phyloP scores from a whole-genome alignment of 2,888 invertebrate genomes.

The Ctenicera cuprea region DNA sequence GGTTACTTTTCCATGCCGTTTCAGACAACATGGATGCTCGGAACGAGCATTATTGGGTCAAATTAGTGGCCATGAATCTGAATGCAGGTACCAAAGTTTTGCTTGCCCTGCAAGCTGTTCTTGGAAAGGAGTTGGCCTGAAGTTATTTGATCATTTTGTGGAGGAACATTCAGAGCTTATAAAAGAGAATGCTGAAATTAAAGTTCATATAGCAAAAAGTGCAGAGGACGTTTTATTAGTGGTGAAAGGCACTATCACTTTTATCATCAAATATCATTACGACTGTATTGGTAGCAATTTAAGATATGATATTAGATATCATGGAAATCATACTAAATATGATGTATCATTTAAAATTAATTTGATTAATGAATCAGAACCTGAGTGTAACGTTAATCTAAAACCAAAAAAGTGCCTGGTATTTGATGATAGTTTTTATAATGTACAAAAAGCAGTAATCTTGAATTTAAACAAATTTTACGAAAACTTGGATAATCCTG shows the following conservation, averaged over 20 bases:
- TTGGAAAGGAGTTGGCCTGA: slow-evolving; percentile 13
- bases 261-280: slow-evolving; percentile 28
- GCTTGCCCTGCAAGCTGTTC: slow-evolving; percentile 31
- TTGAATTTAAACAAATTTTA: slow-evolving; percentile 21
- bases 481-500: slow-evolving; percentile 19
- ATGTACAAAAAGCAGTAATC: background rate
- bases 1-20: slow-evolving; percentile 66
- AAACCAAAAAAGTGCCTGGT: too few species aligned
- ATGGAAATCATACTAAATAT: too few species aligned
- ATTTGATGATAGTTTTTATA: slow-evolving; percentile 18
- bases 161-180: slow-evolving; percentile 1
- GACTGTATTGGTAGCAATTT: slow-evolving; percentile 17
- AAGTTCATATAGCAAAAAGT: background rate
- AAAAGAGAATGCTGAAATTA: too few species aligned
- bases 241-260: slow-evolving; percentile 6
- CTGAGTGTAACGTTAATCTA: too few species aligned
- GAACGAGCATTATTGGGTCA: slow-evolving; percentile 11
- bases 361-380: slow-evolving; percentile 17
- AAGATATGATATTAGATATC: too few species aligned
- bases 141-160: slow-evolving; percentile 8
- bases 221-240: background rate
- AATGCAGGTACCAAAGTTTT: slow-evolving; percentile 20
- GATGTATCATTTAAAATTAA: too few species aligned
- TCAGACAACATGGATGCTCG: slow-evolving; percentile 24
- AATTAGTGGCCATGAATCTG: slow-evolving; percentile 18